Evolutionary conservation across 2,113 vertebrate species (phyloP), one percentile per base, ranked within the genome.

Genomic region (Pavo muticus): DNA sequence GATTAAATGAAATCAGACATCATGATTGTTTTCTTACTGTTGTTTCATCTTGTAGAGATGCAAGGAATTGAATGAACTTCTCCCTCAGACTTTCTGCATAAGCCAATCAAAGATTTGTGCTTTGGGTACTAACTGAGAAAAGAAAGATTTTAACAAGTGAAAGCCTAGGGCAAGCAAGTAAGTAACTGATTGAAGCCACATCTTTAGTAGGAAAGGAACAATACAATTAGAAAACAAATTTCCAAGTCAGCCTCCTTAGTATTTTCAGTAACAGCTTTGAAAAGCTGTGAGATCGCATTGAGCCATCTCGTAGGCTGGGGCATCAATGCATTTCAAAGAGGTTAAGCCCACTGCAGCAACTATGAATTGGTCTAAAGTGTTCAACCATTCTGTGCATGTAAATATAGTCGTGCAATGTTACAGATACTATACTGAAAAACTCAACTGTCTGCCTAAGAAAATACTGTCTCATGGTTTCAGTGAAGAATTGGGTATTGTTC

Each of bases 51-150:
- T 93, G 54, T 0, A 0, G 54, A 88, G 50, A 30, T 44, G 14
- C 7, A 29, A 8, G 48, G 37, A 92, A 84, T 16, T 45, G 63
- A 29, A 69, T 42, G 8, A 63, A 60, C 27, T 1, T 1, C 14
- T 68, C 40, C 21, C 44, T 78, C n/a, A 24, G 30, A 54, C 25
- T 59, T 73, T 63, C n/a, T 72, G 44, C 57, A 83, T 45, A 84
- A 71, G 21, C 47, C 5, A 6, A 35, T 52, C 7, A 77, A 80
- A 37, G n/a, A 77, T 0, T 0, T 42, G 37, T 1, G 4, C 23
- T 74, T 87, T 74, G 35, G 35, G 27, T 32, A 74, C 44, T 63
- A 90, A 81, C 15, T 30, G 23, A 90, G 54, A 39, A 88, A 63
- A 87, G 10, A n/a, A 76, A 69, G 10, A 50, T 50, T 50, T 85